These are phyloP conservation scores for Hemicordylus capensis DNA, from an alignment of 2,113 vertebrate genomes.

Conservation along the genomic window DNA sequence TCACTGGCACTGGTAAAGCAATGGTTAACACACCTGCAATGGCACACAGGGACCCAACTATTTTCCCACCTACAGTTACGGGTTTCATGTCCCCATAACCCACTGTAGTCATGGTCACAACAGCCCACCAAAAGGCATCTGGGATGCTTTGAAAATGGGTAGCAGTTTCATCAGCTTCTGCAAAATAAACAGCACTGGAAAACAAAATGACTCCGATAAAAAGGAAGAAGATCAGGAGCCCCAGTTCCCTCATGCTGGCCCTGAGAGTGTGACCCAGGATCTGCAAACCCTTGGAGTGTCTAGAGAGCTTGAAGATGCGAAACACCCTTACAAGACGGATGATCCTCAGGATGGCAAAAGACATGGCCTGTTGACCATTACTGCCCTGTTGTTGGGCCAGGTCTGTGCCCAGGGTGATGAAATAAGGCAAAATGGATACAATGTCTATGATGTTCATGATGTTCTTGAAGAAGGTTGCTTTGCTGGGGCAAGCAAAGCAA, in stretches of 20 bases:
- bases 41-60: conserved; percentile 97
- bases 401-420: conserved; percentile 97
- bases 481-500: conserved; percentile 96
- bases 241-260: conserved; percentile 97
- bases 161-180: conserved; percentile 93
- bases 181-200: conserved; percentile 98
- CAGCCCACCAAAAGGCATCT: conserved; percentile 99
- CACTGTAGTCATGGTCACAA: conserved; percentile 99
- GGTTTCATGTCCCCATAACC: conserved; percentile 99
- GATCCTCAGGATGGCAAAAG: conserved; percentile 96
- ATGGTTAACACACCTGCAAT: conserved; percentile 98
- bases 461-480: conserved; percentile 94
- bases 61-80: conserved; percentile 97
- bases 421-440: conserved; percentile 99
- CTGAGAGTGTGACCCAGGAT: conserved; percentile 96
- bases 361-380: conserved; percentile 95
- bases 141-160: conserved; percentile 99
- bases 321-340: conserved; percentile 97
- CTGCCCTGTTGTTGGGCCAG: conserved; percentile 87
- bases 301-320: conserved; percentile 97
- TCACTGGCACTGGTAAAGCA: conserved; percentile 97
- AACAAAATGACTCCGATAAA: conserved; percentile 98
- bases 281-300: conserved; percentile 98
- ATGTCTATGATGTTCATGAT: conserved; percentile 99
- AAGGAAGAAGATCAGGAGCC: conserved; percentile 97